These are phyloP conservation scores for Origma solitaria DNA, from an alignment of 2,113 vertebrate species.

Conservation along the genomic window DNA sequence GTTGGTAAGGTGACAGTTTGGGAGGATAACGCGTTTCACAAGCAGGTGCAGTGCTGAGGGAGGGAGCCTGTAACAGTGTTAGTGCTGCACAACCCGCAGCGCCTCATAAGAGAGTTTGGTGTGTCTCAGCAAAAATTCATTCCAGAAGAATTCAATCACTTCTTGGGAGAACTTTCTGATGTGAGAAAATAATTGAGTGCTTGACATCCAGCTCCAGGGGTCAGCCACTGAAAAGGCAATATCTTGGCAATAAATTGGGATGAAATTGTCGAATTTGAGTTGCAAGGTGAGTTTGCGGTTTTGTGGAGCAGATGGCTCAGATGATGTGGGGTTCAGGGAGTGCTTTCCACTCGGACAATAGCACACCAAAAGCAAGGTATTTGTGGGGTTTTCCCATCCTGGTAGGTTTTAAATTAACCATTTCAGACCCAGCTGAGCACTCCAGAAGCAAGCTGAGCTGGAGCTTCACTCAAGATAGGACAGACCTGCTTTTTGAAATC, in stretches of 20 bases:
- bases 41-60: background rate
- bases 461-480: background rate
- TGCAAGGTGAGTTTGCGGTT: background rate
- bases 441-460: background rate
- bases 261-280: slow-evolving; percentile 58
- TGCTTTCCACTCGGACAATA: background rate
- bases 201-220: slow-evolving; percentile 68
- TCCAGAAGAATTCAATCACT: slow-evolving; percentile 69
- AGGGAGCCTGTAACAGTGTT: background rate
- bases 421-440: background rate
- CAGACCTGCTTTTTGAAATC: background rate
- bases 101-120: background rate
- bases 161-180: slow-evolving; percentile 59
- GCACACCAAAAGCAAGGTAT: background rate
- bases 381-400: background rate
- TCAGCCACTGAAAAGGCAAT: slow-evolving; percentile 68
- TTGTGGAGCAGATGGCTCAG: slow-evolving; percentile 36
- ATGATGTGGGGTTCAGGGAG: slow-evolving; percentile 2
- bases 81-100: background rate
- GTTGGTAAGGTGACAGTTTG: background rate
- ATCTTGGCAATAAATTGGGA: slow-evolving; percentile 66
- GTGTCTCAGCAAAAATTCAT: slow-evolving; percentile 32
- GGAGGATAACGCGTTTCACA: slow-evolving; percentile 27
- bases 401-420: background rate
- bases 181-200: slow-evolving; percentile 74